phyloP scores from a whole-genome alignment of 2,888 invertebrate genomes.

The Platycnemis pennipes region DNA sequence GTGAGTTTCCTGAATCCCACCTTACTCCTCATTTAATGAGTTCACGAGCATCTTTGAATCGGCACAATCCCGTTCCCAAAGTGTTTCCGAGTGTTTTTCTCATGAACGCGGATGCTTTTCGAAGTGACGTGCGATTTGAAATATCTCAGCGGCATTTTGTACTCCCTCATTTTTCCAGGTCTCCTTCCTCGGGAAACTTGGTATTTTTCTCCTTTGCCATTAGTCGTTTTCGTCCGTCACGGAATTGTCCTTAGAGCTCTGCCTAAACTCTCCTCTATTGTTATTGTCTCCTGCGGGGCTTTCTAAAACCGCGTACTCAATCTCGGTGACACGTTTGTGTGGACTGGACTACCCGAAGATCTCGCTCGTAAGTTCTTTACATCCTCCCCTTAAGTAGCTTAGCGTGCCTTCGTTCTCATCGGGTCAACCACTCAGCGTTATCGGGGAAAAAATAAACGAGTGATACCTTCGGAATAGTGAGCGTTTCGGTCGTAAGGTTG shows the following conservation, averaged over 20 bases:
- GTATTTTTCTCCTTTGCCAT: not conserved
- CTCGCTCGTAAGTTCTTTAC: not conserved
- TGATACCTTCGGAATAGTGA: conserved; percentile 6
- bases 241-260: not conserved
- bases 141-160: too few relatives aligned
- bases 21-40: not conserved
- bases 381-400: conserved; percentile 20
- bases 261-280: not conserved
- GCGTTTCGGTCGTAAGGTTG: not conserved
- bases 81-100: not conserved
- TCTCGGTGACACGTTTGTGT: not conserved
- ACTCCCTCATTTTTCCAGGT: not conserved
- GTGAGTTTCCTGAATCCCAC: not conserved
- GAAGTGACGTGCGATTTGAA: too few relatives aligned
- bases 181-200: not conserved
- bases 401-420: conserved; percentile 2
- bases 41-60: not conserved
- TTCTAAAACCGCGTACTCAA: not conserved
- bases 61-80: not conserved
- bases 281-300: not conserved
- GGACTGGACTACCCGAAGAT: not conserved
- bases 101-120: not conserved
- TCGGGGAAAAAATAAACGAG: not conserved
- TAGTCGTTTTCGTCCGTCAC: not conserved
- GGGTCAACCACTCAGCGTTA: conserved; percentile 4